Percentiles rank a stretch among this genome's conserved stretches.
These are phyloP conservation scores for Oriolus oriolus DNA, from an alignment of 2,113 vertebrate species.

Conservation along the genomic window DNA sequence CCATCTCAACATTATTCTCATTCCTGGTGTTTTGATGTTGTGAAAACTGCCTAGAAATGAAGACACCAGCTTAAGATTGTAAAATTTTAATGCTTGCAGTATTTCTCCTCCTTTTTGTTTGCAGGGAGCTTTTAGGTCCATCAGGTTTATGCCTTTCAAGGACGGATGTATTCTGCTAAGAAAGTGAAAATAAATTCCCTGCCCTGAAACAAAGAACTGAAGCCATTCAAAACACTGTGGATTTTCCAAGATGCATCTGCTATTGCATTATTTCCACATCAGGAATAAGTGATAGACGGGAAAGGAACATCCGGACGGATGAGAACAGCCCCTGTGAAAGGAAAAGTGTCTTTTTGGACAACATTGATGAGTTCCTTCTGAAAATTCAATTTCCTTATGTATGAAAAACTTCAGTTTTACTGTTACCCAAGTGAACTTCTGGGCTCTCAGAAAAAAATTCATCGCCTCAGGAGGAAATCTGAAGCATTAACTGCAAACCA, in stretches of 20 bases:
- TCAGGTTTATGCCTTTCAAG: neutral
- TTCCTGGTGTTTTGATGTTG: neutral
- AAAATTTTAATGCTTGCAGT: neutral
- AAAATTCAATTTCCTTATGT: conserved; percentile 34
- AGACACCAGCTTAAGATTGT: neutral
- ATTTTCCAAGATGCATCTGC: neutral
- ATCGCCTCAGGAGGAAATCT: neutral
- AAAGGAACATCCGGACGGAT: neutral
- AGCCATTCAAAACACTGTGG: neutral
- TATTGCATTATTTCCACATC: neutral
- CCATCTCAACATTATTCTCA: neutral
- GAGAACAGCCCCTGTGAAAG: neutral
- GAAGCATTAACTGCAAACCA: neutral
- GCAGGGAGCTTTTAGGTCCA: neutral
- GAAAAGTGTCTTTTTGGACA: neutral
- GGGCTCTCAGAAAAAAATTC: neutral
- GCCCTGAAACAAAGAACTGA: neutral
- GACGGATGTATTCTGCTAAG: neutral
- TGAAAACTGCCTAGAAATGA: neutral
- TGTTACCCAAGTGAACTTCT: neutral
- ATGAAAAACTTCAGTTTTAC: neutral
- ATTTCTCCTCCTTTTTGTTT: neutral
- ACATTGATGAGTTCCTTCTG: neutral
- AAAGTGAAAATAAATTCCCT: neutral
- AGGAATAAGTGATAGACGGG: neutral